These are phyloP conservation scores for Trilocha varians DNA, from an alignment of 2,888 invertebrate genomes.

Conservation along the genomic window DNA sequence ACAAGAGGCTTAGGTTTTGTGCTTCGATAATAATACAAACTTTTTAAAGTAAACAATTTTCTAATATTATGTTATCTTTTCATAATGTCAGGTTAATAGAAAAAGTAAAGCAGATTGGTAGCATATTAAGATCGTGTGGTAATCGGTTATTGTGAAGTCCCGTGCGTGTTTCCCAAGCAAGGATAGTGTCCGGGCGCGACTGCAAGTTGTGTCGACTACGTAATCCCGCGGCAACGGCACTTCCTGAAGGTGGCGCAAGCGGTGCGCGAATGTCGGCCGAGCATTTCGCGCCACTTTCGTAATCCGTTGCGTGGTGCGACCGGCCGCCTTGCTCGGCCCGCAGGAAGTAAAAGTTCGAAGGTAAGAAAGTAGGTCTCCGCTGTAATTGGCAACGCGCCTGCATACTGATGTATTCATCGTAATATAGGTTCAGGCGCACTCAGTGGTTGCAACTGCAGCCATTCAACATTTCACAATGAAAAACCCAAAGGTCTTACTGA, in stretches of 20 bases:
- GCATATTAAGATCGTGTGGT: too few relatives aligned
- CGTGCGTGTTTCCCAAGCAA: conserved; percentile 37
- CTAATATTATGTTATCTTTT: too few relatives aligned
- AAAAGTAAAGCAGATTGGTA: too few relatives aligned
- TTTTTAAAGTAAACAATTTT: too few relatives aligned
- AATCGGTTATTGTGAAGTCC: conserved; percentile 33
- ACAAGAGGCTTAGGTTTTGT: too few relatives aligned
- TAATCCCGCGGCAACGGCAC: conserved; percentile 67
- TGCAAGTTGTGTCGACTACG: conserved; percentile 44
- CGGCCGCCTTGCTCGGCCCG: conserved; percentile 65
- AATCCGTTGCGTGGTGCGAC: conserved; percentile 69
- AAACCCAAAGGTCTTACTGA: too few relatives aligned
- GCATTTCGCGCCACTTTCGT: conserved; percentile 73
- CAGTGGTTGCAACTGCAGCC: too few relatives aligned
- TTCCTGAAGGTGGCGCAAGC: conserved; percentile 73
- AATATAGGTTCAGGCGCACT: conserved; percentile 62
- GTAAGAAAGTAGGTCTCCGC: conserved; percentile 72
- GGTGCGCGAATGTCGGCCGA: conserved; percentile 68
- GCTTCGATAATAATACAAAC: too few relatives aligned
- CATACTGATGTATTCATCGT: conserved; percentile 60
- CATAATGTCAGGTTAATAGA: too few relatives aligned
- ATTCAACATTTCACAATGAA: too few relatives aligned
- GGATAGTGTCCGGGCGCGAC: conserved; percentile 38
- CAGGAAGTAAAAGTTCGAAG: conserved; percentile 75
- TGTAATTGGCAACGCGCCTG: conserved; percentile 70